Conservation (phyloP, 2,797 vertebrate genomes). For the Sternotherus odoratus region DNA sequence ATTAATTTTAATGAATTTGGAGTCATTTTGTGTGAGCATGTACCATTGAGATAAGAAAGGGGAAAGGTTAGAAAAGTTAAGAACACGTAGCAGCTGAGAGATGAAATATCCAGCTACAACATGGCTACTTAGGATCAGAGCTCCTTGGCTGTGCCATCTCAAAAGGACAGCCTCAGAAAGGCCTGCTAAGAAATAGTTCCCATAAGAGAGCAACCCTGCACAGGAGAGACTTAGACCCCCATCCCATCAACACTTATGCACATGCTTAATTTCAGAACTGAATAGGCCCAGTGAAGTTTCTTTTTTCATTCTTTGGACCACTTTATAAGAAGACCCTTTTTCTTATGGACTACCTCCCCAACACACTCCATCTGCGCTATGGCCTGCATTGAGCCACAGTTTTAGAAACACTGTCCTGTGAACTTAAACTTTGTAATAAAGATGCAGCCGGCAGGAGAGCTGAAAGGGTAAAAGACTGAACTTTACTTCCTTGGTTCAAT, state of each 20-base stretch:
- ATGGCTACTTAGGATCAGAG: neutral
- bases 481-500: neutral
- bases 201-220: neutral
- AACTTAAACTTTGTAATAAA: neutral
- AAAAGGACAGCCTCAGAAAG: neutral
- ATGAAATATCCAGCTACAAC: neutral
- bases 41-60: neutral
- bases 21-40: neutral
- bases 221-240: neutral
- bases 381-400: too few relatives aligned
- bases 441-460: neutral
- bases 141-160: neutral
- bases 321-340: neutral
- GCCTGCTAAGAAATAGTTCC: neutral
- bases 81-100: neutral
- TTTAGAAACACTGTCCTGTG: neutral
- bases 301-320: neutral
- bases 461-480: neutral
- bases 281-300: neutral
- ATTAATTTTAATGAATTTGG: neutral
- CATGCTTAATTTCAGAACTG: neutral
- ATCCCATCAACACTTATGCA: neutral
- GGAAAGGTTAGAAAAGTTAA: neutral
- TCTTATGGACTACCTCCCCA: neutral
- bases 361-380: neutral